Evolutionary conservation across 2,797 vertebrate genomes (phyloP), one percentile per base, ranked within the genome.

Genomic region (Acrocephalus scirpaceus): DNA sequence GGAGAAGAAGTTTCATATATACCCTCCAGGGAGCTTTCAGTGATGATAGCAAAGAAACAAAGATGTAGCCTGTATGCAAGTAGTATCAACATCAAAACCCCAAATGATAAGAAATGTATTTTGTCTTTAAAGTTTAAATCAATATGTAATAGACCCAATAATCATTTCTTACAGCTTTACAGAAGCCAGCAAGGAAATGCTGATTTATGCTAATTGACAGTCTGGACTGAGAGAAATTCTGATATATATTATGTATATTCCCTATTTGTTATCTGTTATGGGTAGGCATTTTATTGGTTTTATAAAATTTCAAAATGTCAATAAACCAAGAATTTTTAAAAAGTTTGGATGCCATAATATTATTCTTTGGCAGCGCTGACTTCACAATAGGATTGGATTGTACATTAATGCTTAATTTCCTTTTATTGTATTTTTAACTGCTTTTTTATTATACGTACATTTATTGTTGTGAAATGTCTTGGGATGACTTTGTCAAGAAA

Each of bases 391-490:
- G 7, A 77, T 73, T 80, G 74, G 40, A 95, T 79, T 90, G 56
- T 86, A 64, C 86, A 82, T 91, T 96, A 89, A 73, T 92, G 50
- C 85, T 94, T 92, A 86, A 92, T 92, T 89, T 84, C 13, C 7
- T 81, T 93, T 95, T 92, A 95, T 95, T 93, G 69, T 85, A 72
- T 90, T 93, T 93, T 96, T 96, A 92, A 92, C 78, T 90, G 62
- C 22, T 57, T 95, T 96, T 97, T 95, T 93, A 93, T 96, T 96
- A 65, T 94, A 74, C 58, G 27, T 92, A 71, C 86, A 94, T 96
- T 96, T 96, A 94, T 93, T 93, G 69, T 67, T 84, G 23, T 62
- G 34, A 89, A 85, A 73, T 61, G 81, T 47, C 95, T 90, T 76
- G 88, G 86, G 94, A 95, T 74, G 65, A 64, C 69, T 95, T 79